Evolutionary conservation across 2,888 invertebrate genomes (phyloP).

Genomic region (Machimus atricapillus): DNA sequence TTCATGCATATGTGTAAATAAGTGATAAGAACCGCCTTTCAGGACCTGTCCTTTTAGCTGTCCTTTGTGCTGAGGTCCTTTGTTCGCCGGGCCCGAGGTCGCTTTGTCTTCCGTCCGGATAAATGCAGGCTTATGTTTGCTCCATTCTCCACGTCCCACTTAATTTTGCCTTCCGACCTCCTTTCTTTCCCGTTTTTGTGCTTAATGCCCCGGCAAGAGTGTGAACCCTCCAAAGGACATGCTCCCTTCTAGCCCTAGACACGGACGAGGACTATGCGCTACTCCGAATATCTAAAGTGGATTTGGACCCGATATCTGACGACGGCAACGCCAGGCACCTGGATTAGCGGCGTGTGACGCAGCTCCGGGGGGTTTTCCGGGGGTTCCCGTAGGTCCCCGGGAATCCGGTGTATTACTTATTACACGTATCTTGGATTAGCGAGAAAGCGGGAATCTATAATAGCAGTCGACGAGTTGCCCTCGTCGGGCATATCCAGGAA

Average conservation of each 20-base stretch:
- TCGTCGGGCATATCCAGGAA: background rate
- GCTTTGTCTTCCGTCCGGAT: constrained; percentile 1
- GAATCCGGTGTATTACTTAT: background rate
- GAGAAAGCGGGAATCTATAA: background rate
- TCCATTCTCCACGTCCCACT: constrained; percentile 1
- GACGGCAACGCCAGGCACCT: background rate
- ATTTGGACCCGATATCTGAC: background rate
- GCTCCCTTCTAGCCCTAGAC: background rate
- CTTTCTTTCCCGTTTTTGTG: background rate
- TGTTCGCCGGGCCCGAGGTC: background rate
- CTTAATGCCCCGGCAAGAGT: background rate
- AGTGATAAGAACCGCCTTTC: constrained; percentile 32
- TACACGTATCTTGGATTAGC: background rate
- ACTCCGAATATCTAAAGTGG: background rate
- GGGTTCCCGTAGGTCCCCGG: background rate
- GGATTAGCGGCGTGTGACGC: background rate
- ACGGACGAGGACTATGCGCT: background rate
- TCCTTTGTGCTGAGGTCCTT: background rate
- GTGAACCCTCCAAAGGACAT: background rate
- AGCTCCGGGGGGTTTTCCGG: background rate
- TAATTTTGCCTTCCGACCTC: constrained; percentile 1
- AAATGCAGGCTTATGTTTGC: constrained; percentile 7
- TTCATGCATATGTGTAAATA: constrained; percentile 29
- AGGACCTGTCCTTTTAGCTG: constrained; percentile 26
- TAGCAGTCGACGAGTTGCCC: background rate